Conservation (phyloP, 1,140 invertebrate genomes). For the Pinna nobilis region DNA sequence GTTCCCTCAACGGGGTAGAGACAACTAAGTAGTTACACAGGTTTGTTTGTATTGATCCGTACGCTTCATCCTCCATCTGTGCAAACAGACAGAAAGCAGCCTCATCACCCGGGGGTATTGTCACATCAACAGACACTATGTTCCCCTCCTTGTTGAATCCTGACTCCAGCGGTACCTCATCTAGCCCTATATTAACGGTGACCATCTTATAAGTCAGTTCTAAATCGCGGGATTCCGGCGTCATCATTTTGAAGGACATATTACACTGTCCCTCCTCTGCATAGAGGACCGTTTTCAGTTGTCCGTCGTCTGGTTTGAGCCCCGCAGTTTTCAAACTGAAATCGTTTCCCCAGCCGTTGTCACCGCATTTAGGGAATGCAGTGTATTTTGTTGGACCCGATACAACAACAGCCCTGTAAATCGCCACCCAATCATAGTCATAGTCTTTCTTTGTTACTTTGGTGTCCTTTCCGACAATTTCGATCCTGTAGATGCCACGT, state of each 20-base stretch:
- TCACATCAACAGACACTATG: constrained; percentile 16
- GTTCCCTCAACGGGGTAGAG: constrained; percentile 18
- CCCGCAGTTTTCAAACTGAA: constrained; percentile 39
- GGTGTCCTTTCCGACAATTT: constrained; percentile 62
- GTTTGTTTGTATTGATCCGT: constrained; percentile 41
- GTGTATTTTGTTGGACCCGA: constrained; percentile 49
- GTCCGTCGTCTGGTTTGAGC: constrained; percentile 35
- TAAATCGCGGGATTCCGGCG: constrained; percentile 11
- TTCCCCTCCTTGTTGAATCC: constrained; percentile 11
- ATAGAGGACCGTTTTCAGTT: constrained; percentile 17
- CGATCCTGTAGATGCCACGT: constrained; percentile 55
- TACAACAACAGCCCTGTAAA: constrained; percentile 59
- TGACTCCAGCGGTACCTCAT: constrained; percentile 36
- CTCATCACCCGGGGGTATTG: constrained; percentile 42
- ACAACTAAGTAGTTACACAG: constrained; percentile 55
- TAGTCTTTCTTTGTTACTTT: constrained; percentile 48
- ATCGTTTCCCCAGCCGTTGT: constrained; percentile 56
- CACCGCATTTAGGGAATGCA: constrained; percentile 55
- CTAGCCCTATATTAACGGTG: constrained; percentile 37
- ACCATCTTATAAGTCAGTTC: constrained; percentile 29
- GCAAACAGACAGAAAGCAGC: constrained; percentile 37
- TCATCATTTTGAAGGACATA: constrained; percentile 2
- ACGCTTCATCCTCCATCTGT: constrained; percentile 19
- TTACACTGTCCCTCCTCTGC: constrained; percentile 32
- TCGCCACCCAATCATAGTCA: constrained; percentile 65